phyloP scores from a whole-genome alignment of 2,888 invertebrate genomes.

The Macrosiphum euphorbiae region DNA sequence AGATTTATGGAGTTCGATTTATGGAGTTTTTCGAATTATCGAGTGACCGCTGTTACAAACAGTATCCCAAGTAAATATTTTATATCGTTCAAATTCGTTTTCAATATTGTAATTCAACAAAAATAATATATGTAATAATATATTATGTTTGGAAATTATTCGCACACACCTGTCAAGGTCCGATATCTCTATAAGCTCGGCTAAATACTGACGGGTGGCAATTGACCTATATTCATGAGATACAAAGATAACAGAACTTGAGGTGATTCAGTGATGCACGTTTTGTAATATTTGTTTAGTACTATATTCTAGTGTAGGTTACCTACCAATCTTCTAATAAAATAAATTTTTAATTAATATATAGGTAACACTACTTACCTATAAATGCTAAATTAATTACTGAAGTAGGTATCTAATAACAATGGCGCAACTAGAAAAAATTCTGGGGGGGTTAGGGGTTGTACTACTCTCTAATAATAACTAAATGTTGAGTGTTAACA shows the following conservation, averaged over 20 bases:
- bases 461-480: not conserved
- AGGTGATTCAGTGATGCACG: not conserved
- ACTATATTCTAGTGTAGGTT: not conserved
- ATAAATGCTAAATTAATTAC: not conserved
- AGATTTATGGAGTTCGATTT: no score
- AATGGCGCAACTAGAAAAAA: no score
- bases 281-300: not conserved
- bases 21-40: no score
- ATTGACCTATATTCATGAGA: not conserved
- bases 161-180: not conserved
- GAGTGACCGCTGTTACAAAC: no score
- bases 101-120: not conserved
- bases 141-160: not conserved
- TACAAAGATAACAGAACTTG: not conserved
- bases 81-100: not conserved
- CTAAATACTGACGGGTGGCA: not conserved
- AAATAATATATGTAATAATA: not conserved
- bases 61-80: not conserved
- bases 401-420: not conserved
- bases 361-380: not conserved
- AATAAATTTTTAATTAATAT: not conserved
- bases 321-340: not conserved
- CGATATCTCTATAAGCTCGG: not conserved
- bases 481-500: not conserved
- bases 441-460: no score